Base-by-base conservation (phyloP, 2,797 vertebrate species). In the Rhadinocentrus ornatus region DNA sequence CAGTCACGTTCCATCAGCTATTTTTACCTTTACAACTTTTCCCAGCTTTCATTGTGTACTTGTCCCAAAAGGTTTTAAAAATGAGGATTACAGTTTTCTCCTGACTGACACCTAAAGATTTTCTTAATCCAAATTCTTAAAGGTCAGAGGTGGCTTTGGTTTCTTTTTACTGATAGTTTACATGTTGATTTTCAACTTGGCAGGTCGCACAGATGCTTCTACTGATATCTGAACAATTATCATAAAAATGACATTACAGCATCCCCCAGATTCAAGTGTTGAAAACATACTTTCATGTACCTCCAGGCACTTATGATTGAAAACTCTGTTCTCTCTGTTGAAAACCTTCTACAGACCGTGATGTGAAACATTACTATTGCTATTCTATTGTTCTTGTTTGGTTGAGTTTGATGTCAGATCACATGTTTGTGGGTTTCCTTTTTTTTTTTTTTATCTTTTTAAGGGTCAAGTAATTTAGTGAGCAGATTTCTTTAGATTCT, bases 391-490 rank as follows among this genome's bases (percentile, higher is more conserved):
- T 32, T 7, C 6, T 6, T 6, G 8, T 32, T 32, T 32, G 31
- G 8, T 32, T 32, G 31, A 32, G 6, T 32, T 32, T 32, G 31
- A 7, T 7, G 31, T 32, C 31, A 32, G 6, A 32, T 32, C 31
- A 1, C 8, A 7, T 32, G 31, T 32, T 32, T 32, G 31, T 32
- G 6, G 31, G 31, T 32, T 32, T 32, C 31, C 8, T 32, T 18
- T 18, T 20, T 5, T 6, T n/a, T n/a, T n/a, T 34, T 83, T 82
- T 77, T 75, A 80, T 66, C 85, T 86, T 83, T 71, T 59, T 78
- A 83, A 86, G 80, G 82, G 71, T 89, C 73, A 80, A 62, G 73
- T 62, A 62, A 59, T 73, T 85, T 76, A 80, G 55, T 16, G 34
- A 80, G 68, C 66, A 71, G 78, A 77, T 70, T 66, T 68, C 12